phyloP scores from a whole-genome alignment of 2,888 invertebrate species.

The Polyommatus icarus region DNA sequence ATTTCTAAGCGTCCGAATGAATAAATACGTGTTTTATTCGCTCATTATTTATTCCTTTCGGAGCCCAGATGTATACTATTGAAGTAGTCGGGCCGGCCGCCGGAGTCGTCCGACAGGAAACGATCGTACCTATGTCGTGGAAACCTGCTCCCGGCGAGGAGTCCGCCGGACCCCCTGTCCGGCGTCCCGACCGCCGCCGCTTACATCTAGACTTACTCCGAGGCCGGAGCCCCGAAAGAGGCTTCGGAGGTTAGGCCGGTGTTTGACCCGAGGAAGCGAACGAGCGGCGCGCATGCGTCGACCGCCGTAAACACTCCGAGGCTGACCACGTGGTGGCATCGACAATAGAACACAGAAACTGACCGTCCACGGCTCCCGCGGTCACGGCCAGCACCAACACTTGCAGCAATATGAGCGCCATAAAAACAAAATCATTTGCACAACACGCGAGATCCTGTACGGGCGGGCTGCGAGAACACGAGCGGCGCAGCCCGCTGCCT shows the following conservation, averaged over 20 bases:
- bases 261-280: slow-evolving; percentile 74
- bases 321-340: slow-evolving; percentile 59
- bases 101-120: background rate
- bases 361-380: slow-evolving; percentile 74
- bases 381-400: slow-evolving; percentile 80
- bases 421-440: slow-evolving; percentile 87
- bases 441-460: slow-evolving; percentile 67
- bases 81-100: background rate
- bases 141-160: background rate
- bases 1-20: slow-evolving; percentile 31
- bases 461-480: slow-evolving; percentile 73
- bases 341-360: slow-evolving; percentile 56
- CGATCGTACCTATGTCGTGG: background rate
- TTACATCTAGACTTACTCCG: slow-evolving; percentile 68
- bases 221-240: slow-evolving; percentile 58
- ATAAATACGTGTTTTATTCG: slow-evolving; percentile 21
- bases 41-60: slow-evolving; percentile 9
- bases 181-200: slow-evolving; percentile 47
- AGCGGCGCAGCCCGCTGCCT: slow-evolving; percentile 69
- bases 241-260: slow-evolving; percentile 71
- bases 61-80: slow-evolving; percentile 8
- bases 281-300: slow-evolving; percentile 72
- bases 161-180: slow-evolving; percentile 40
- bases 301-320: slow-evolving; percentile 71
- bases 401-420: slow-evolving; percentile 89